Conservation (phyloP, 2,113 vertebrate species). For the Neotoma lepida region DNA sequence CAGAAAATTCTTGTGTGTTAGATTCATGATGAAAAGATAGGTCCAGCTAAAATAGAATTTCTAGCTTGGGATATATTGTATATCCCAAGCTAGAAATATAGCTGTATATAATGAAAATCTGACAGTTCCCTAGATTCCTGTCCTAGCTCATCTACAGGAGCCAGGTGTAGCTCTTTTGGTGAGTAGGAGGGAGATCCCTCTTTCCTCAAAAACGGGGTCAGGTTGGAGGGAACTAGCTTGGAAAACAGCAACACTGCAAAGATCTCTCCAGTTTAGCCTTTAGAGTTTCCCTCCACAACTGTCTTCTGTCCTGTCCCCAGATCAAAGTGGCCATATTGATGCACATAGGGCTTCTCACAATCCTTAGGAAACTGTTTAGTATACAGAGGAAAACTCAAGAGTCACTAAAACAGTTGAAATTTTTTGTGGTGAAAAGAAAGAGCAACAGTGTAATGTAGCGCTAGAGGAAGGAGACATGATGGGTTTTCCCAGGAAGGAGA, state of each 20-base stretch:
- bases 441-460: not conserved
- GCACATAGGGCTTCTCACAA: not conserved
- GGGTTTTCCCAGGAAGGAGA: not conserved
- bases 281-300: not conserved
- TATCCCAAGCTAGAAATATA: too few relatives aligned
- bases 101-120: not conserved
- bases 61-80: not conserved
- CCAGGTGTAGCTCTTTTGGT: not conserved
- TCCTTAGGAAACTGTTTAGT: not conserved
- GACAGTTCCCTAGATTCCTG: not conserved
- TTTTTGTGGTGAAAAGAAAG: not conserved
- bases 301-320: not conserved
- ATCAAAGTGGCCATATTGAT: not conserved
- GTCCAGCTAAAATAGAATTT: not conserved
- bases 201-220: not conserved
- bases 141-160: not conserved
- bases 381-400: not conserved
- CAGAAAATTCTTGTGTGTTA: not conserved
- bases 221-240: not conserved
- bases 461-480: not conserved
- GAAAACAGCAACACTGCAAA: not conserved
- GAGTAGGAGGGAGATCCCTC: not conserved
- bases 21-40: not conserved
- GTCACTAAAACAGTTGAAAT: not conserved
- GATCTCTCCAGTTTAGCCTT: not conserved